A percentile compares a stretch with the other conserved stretches of the same genome.
These are phyloP conservation scores for Pipistrellus pygmaeus DNA, from an alignment of 2,797 vertebrate species.

Conservation along the genomic window DNA sequence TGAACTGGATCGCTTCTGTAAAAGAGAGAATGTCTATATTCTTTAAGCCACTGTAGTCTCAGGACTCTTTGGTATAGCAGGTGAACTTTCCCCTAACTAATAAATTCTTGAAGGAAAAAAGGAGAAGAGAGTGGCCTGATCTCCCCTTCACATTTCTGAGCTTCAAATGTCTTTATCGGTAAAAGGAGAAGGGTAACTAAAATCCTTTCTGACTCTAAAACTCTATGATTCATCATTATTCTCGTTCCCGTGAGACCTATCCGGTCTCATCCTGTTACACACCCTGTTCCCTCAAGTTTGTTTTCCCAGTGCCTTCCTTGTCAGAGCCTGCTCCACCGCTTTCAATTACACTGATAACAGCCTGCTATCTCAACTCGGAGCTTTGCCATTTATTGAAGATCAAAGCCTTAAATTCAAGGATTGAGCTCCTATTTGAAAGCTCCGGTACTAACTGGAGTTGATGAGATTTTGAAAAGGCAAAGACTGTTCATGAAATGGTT, in stretches of 20 bases:
- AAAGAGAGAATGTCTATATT: not conserved
- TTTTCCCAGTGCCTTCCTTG: not conserved
- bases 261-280: too few species aligned
- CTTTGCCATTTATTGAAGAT: not conserved
- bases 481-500: not conserved
- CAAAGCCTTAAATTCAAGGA: constrained; percentile 48
- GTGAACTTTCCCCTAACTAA: not conserved
- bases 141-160: constrained; percentile 22
- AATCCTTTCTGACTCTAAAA: not conserved
- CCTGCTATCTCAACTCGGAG: constrained; percentile 6
- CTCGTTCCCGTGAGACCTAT: not conserved
- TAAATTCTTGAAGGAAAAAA: not conserved
- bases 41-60: not conserved
- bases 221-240: not conserved
- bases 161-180: constrained; percentile 8
- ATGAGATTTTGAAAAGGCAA: constrained; percentile 36
- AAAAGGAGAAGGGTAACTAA: constrained; percentile 48
- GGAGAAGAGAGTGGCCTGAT: not conserved
- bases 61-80: not conserved
- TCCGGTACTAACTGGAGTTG: not conserved
- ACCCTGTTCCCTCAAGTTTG: not conserved
- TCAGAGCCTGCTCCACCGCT: not conserved
- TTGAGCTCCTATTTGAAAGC: not conserved
- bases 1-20: not conserved
- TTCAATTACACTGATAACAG: not conserved